These are phyloP conservation scores for Temnothorax longispinosus DNA, from an alignment of 1,140 invertebrate species.

Conservation along the genomic window DNA sequence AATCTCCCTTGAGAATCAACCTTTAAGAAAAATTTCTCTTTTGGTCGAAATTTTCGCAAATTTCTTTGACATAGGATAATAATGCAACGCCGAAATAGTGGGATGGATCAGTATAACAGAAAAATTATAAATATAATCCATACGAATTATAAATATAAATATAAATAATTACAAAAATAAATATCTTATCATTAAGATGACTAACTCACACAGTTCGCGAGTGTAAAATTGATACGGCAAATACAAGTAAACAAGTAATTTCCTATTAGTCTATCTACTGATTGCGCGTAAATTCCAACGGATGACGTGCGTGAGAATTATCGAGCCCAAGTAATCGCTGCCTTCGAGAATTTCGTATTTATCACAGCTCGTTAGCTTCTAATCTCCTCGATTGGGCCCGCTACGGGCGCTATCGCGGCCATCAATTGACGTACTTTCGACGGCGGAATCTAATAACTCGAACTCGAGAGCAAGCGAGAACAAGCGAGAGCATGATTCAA, in stretches of 20 bases:
- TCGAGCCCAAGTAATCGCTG: background rate
- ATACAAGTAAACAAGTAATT: constrained; percentile 32
- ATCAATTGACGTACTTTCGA: constrained; percentile 42
- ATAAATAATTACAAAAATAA: background rate
- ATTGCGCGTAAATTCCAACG: background rate
- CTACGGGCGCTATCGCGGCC: background rate
- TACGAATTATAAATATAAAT: too few relatives aligned
- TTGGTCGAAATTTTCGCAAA: background rate
- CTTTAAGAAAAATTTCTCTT: background rate
- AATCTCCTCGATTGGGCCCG: constrained; percentile 23
- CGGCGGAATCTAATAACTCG: constrained; percentile 21
- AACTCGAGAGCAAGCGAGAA: background rate
- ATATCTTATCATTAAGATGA: background rate
- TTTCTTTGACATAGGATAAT: background rate
- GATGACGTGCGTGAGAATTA: background rate
- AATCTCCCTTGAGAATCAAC: background rate
- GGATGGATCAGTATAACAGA: too few relatives aligned
- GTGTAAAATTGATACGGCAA: background rate
- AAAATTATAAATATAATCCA: too few relatives aligned
- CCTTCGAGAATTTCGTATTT: constrained; percentile 26
- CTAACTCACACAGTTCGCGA: background rate
- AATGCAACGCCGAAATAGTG: background rate
- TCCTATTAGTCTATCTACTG: background rate
- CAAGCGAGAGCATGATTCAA: constrained; percentile 23
- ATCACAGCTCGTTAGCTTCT: constrained; percentile 15